Conservation (phyloP, 2,888 invertebrate genomes). For the Physocephala rufipes region DNA sequence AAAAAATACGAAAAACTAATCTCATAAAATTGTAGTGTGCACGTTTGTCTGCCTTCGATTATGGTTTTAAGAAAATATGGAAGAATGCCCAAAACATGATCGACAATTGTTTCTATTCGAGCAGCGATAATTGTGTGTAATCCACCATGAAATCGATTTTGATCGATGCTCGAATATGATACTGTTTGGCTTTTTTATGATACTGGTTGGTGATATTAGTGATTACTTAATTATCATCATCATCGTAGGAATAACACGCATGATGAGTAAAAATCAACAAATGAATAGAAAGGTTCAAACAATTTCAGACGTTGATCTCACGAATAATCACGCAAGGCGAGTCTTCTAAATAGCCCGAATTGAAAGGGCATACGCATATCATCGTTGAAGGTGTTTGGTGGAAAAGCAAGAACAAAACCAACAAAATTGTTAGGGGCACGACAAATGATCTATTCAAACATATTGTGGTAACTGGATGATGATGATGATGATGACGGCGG, state of each 20-base stretch:
- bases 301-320: slow-evolving; percentile 38
- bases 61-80: background rate
- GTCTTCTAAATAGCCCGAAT: slow-evolving; percentile 49
- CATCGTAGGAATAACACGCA: background rate
- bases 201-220: background rate
- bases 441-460: background rate
- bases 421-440: background rate
- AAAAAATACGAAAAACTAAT: background rate
- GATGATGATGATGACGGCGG: background rate
- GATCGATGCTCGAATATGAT: slow-evolving; percentile 53
- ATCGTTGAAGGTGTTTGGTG: background rate
- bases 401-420: background rate
- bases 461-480: slow-evolving; percentile 4
- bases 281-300: slow-evolving; percentile 19
- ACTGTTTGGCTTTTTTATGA: background rate
- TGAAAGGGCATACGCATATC: slow-evolving; percentile 48
- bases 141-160: slow-evolving; percentile 62
- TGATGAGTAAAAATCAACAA: slow-evolving; percentile 14
- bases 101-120: slow-evolving; percentile 21
- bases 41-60: slow-evolving; percentile 9
- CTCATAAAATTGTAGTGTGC: background rate
- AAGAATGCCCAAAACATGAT: slow-evolving; percentile 12
- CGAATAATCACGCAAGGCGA: slow-evolving; percentile 47
- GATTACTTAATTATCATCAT: background rate
- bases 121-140: slow-evolving; percentile 39